Percentiles rank a stretch among this genome's conserved stretches.
phyloP scores from a whole-genome alignment of 2,888 invertebrate species.

The Subacronicta megacephala region DNA sequence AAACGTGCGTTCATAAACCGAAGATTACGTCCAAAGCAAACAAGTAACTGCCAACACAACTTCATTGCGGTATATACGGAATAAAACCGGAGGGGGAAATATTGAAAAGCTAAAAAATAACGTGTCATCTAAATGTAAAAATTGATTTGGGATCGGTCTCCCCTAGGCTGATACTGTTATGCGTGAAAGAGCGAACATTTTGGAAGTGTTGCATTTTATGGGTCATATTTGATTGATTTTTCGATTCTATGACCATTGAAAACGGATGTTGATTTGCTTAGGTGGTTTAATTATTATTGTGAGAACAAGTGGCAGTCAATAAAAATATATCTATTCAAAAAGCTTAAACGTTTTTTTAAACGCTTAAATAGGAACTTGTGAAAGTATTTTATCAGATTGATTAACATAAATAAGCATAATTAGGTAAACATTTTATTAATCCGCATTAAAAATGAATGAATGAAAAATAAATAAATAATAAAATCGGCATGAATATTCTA shows the following conservation, averaged over 20 bases:
- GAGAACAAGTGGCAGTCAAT: not conserved
- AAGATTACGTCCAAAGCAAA: constrained; percentile 48
- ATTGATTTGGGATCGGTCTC: constrained; percentile 62
- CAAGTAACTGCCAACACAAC: constrained; percentile 43
- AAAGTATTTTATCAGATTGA: too few relatives aligned
- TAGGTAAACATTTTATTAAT: too few relatives aligned
- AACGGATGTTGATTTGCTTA: constrained; percentile 5
- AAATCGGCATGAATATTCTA: too few relatives aligned
- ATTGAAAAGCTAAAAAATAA: constrained; percentile 67
- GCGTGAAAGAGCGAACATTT: constrained; percentile 28
- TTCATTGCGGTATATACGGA: constrained; percentile 36
- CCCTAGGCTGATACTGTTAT: constrained; percentile 34
- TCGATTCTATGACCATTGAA: constrained; percentile 7
- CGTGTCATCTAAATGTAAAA: constrained; percentile 68
- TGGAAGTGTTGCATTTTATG: constrained; percentile 34
- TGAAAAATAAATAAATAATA: too few relatives aligned
- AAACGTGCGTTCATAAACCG: constrained; percentile 41
- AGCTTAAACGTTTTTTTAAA: too few relatives aligned
- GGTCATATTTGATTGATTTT: constrained; percentile 28
- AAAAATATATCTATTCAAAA: too few relatives aligned
- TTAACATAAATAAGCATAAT: too few relatives aligned
- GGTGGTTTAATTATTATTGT: not conserved
- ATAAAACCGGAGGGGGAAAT: constrained; percentile 57
- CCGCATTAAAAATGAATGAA: too few relatives aligned
- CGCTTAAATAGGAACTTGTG: too few relatives aligned